Evolutionary conservation across 2,888 invertebrate species (phyloP).

Genomic region (Labia minor): DNA sequence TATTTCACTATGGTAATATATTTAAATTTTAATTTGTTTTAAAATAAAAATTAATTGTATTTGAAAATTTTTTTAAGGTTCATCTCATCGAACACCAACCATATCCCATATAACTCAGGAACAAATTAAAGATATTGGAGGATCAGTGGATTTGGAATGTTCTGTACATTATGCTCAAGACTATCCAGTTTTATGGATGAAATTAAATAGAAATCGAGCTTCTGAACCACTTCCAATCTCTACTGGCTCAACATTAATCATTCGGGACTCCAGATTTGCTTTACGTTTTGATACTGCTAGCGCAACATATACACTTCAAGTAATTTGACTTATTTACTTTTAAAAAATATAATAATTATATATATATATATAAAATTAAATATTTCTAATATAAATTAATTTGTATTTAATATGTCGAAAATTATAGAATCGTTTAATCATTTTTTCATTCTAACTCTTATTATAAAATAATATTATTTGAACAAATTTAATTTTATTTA

Average conservation of each 20-base stretch:
- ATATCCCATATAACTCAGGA: slow-evolving; percentile 86
- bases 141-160: slow-evolving; percentile 75
- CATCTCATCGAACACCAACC: slow-evolving; percentile 67
- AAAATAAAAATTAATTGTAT: too few species aligned
- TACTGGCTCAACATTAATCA: slow-evolving; percentile 69
- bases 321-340: slow-evolving; percentile 32
- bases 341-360: background rate
- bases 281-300: slow-evolving; percentile 67
- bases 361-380: background rate
- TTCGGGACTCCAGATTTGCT: slow-evolving; percentile 74
- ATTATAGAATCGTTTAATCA: too few species aligned
- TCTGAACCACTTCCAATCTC: slow-evolving; percentile 71
- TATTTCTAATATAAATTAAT: too few species aligned
- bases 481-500: too few species aligned
- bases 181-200: slow-evolving; percentile 77
- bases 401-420: too few species aligned
- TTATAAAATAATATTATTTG: too few species aligned
- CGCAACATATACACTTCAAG: slow-evolving; percentile 68
- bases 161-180: slow-evolving; percentile 82
- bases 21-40: too few species aligned
- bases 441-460: too few species aligned
- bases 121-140: slow-evolving; percentile 84
- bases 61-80: slow-evolving; percentile 36
- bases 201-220: slow-evolving; percentile 44
- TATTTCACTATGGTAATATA: too few species aligned